Evolutionary conservation across 1,140 invertebrate species (phyloP), one percentile per base, ranked within the genome.

Genomic region (Aphelenchoides avenae): DNA sequence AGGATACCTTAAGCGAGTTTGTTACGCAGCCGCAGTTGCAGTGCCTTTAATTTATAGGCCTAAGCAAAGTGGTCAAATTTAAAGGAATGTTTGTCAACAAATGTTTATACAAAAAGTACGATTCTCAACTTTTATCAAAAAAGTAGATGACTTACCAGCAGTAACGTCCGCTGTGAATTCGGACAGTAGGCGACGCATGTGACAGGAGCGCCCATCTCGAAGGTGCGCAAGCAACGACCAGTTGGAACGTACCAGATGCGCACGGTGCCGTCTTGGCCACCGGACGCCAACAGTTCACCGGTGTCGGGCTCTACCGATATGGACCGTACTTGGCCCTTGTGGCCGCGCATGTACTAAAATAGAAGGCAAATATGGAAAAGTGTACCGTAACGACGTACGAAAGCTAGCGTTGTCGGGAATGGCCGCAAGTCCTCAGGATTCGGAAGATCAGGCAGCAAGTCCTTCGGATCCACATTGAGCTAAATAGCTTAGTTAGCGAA

Each of bases 381-480:
- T n/a, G n/a, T n/a, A n/a, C n/a, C n/a, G 44, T 44, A 73, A 61
- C 34, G 44, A 73, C 79, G 76, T 77, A 83, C 82, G 72, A 94
- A 83, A 34, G 86, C 85, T 72, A 89, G 84, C 47, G 82, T 83
- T 0, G 89, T 92, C 2, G 94, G 94, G 83, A 97, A 99, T 9
- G 95, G 95, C 78, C 94, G 91, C 31, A 98, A 78, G 79, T 98
- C 93, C 71, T 86, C 87, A 1, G 93, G 92, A 77, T 89, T 91
- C 2, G 94, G 95, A 59, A 98, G 77, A 79, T 92, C 87, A 3
- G 95, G 95, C 39, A 99, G 86, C 42, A 99, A 80, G 73, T 89
- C 88, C 77, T 96, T 89, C 0, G 91, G 87, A 76, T 89, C 84
- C 71, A 91, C 89, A 36, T 89, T 91, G 51, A 93, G 78, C 79